Base-by-base conservation (phyloP, 2,888 invertebrate genomes). In the Tenthredo livida region DNA sequence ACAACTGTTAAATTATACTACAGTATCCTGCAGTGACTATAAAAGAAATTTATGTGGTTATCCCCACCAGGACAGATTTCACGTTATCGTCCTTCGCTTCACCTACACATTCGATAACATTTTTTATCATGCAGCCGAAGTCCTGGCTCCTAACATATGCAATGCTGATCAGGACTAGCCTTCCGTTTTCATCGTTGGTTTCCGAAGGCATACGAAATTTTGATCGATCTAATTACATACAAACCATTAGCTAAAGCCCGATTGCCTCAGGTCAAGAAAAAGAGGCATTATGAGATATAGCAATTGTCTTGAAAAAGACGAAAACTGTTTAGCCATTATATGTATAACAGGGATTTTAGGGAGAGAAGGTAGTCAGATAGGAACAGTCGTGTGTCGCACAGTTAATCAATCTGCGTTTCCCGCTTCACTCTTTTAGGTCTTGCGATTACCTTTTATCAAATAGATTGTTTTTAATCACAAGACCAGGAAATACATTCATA, bases 81-180 rank as follows among this genome's bases (percentile, higher is more conserved):
- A 61, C 61, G 10, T 61, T 25, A 29, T 61, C 61, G 33, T 67
- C 17, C 33, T 33, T 10, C 17, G 17, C 33, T 17, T 33, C 67
- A 33, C 33, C 67, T 54, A 54, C 54, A 67, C 33, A 7, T 15
- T 33, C 1, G 12, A 61, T 61, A 25, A 67, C 5, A 67, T 67
- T 33, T 17, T 2, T 33, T 67, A 67, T 67, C 67, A n/a, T 6
- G 33, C 15, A 33, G 17, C 7, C 7, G 7, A 17, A 29, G 67
- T 67, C 67, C 67, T 67, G 67, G 33, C 33, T 3, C 17, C 29
- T 67, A 67, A 67, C 33, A 67, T n/a, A 54, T 67, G 67, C 29
- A 17, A 33, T 67, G 12, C 17, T 17, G 0, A 67, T 17, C 10
- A 25, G 17, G 7, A 25, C 21, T 12, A 25, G 21, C 25, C 10